Base-by-base conservation (phyloP, 2,888 invertebrate species). In the Eledona agricola region DNA sequence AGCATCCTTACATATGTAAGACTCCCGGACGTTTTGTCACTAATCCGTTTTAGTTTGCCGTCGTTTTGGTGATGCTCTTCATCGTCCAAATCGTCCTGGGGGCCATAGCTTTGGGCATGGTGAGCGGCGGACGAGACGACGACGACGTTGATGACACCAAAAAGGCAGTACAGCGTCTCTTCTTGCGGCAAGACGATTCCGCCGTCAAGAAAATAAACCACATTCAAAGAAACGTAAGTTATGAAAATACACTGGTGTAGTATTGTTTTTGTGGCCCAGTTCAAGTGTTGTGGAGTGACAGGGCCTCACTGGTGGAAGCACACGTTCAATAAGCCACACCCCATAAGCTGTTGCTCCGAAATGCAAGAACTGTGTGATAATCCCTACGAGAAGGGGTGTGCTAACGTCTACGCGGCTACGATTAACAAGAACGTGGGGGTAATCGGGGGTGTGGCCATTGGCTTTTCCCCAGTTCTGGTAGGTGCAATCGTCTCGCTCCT, bases 21-120 rank as follows among this genome's bases (percentile, higher is more conserved):
- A 29, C 2, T 1, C 6, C 0, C n/a, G 23, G 10, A 17, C 4
- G 11, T 5, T 10, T 28, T 5, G 11, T 28, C 2, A 7, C 28
- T 28, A 2, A 28, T 10, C 13, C 1, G 3, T 40, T 16, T 34
- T 54, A 55, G 55, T 55, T 45, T 32, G 50, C 40, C 6, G 25
- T 40, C 2, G 3, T 43, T 9, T 10, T 55, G 10, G 11, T 55
- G 2, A 13, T 55, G n/a, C 32, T 55, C 9, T 55, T 55, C 12
- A 46, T 55, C n/a, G 37, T 55, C 2, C 55, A 55, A 55, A 55
- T 55, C 10, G 40, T 55, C 6, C 38, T 55, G 4, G 55, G 55
- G 5, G 55, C 50, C 6, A 32, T 55, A 2, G 55, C 55, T 3
- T 22, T 50, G 7, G 55, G 50, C 0, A 19, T 32, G 13, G 28